Evolutionary conservation across 2,888 invertebrate genomes (phyloP), one percentile per base, ranked within the genome.

Genomic region (Callyntrura sp.): DNA sequence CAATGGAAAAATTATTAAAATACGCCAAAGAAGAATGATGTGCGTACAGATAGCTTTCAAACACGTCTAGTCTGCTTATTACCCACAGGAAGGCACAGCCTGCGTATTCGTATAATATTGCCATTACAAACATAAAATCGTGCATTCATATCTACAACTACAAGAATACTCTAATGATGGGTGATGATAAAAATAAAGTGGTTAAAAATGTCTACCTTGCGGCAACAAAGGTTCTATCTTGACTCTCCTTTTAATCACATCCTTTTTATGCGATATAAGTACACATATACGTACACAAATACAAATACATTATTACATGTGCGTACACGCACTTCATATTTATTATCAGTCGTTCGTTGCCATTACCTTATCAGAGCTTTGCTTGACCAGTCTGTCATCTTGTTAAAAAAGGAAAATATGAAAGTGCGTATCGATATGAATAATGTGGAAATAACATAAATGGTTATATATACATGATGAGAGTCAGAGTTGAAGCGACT

Each of bases 181-280:
- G 2, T 23, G 60, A 25, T 60, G 60, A 35, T 70, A 60, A 85
- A 78, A 60, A 85, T 85, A 76, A 85, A 85, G 76, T 85, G 85
- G 85, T 85, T 85, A 78, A 78, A 85, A 85, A 85, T 78, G 85
- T 85, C 76, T 73, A 65, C 78, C 85, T 85, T 85, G 85, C 35
- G 85, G 85, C 85, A 48, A 78, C 78, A 78, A 85, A 78, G 85
- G 85, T 85, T 85, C 76, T 60, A 45, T 70, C 76, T 85, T 70
- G 45, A 51, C 83, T 65, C 73, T 73, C 45, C 20, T 73, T 73
- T 73, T 73, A 73, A 73, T 73, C 20, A 62, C 17, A 48, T 45
- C 60, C 28, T 81, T 60, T 60, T 51, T 25, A 83, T 48, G 20
- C 43, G 43, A 45, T 73, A 45, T 62, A 23, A 20, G n/a, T 23